Percentiles rank a stretch among this genome's conserved stretches.
Conservation (phyloP, 2,113 vertebrate species). For the Myotis brandtii region DNA sequence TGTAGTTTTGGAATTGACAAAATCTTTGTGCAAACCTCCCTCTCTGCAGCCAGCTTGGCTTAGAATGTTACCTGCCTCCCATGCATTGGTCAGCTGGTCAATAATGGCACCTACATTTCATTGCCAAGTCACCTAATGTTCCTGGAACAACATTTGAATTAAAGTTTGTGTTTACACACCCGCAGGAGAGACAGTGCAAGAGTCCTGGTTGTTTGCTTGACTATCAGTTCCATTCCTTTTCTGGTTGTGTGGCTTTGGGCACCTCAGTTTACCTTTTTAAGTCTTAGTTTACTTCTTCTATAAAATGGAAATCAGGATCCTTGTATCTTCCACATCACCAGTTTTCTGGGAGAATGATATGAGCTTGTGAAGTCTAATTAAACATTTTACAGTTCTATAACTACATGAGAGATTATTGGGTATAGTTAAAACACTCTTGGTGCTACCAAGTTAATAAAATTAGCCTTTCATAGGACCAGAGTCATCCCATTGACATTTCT, state of each 20-base stretch:
- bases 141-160: neutral
- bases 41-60: neutral
- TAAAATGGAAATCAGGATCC: constrained; percentile 30
- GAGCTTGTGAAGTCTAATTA: constrained; percentile 51
- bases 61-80: neutral
- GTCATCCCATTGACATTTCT: neutral
- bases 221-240: neutral
- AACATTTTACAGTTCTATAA: constrained; percentile 64
- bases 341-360: constrained; percentile 60
- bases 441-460: constrained; percentile 50
- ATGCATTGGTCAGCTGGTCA: neutral
- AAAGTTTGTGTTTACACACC: neutral
- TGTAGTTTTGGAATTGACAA: constrained; percentile 12
- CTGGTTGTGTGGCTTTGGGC: neutral
- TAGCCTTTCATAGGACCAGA: constrained; percentile 3
- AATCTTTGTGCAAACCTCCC: neutral
- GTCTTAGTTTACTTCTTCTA: constrained; percentile 19
- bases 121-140: neutral
- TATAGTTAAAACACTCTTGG: constrained; percentile 36
- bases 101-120: neutral
- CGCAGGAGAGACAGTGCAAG: neutral
- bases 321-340: constrained; percentile 43
- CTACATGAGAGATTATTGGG: constrained; percentile 50
- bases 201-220: neutral
- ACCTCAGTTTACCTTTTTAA: neutral